Evolutionary conservation across 1,140 invertebrate genomes (phyloP).

Genomic region (Cylas formicarius): DNA sequence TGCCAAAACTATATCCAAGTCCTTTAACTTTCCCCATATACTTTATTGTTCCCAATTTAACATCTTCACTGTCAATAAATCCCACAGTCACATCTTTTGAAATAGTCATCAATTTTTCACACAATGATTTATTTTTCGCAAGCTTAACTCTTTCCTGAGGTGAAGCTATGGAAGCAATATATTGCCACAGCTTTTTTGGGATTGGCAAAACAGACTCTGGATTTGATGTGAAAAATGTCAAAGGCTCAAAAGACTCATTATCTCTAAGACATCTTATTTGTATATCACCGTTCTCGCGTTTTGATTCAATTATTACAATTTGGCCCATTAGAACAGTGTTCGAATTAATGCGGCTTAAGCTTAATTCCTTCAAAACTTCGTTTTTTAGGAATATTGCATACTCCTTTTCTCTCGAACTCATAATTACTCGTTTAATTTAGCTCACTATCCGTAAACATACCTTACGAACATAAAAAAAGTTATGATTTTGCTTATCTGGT

Average conservation of each 20-base stretch:
- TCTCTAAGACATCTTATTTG: conserved; percentile 34
- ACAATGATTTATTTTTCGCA: conserved; percentile 42
- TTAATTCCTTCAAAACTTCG: conserved; percentile 26
- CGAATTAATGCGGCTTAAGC: conserved; percentile 15
- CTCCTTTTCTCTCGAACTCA: conserved; percentile 26
- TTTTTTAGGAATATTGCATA: conserved; percentile 34
- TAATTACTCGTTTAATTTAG: conserved; percentile 17
- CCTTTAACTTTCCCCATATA: conserved; percentile 49
- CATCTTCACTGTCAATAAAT: conserved; percentile 34
- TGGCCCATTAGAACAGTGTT: conserved; percentile 30
- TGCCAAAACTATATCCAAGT: conserved; percentile 49
- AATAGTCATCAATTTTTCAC: conserved; percentile 40
- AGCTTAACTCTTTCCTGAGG: conserved; percentile 46
- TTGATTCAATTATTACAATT: too few species aligned
- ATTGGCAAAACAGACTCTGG: conserved; percentile 21
- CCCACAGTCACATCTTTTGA: conserved; percentile 36
- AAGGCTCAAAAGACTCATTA: conserved; percentile 31
- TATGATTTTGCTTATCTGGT: too few species aligned
- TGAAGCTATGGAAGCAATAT: conserved; percentile 43
- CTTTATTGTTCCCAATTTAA: conserved; percentile 43
- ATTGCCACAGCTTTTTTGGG: conserved; percentile 42
- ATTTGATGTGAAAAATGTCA: conserved; percentile 25
- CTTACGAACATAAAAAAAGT: too few species aligned
- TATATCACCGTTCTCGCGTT: conserved; percentile 28
- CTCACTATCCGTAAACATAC: too few species aligned